phyloP scores from a whole-genome alignment of 2,797 vertebrate species.

The Pachyuromys duprasi region DNA sequence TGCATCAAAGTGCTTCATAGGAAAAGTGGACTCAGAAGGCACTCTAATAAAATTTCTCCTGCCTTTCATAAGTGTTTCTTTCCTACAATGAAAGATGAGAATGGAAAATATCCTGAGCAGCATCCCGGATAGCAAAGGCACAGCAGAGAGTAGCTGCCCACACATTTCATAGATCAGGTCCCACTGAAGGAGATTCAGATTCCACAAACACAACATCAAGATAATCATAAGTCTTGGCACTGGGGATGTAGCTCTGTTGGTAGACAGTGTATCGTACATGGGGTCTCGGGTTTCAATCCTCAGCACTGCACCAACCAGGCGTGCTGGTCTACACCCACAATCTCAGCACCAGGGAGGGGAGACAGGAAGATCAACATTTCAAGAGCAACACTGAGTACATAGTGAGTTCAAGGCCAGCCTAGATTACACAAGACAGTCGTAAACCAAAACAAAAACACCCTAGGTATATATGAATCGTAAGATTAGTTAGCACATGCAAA shows the following conservation, averaged over 20 bases:
- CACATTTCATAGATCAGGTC: rapidly evolving
- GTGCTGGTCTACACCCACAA: not conserved
- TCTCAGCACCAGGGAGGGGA: not conserved
- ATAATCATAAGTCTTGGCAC: not conserved
- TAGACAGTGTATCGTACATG: not conserved
- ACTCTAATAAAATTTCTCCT: not conserved
- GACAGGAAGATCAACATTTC: not conserved
- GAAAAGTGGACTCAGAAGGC: not conserved
- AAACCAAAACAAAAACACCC: not conserved
- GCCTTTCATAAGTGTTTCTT: not conserved
- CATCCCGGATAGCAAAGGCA: not conserved
- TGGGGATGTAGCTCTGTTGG: not conserved
- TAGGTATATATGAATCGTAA: slow-evolving; percentile 14
- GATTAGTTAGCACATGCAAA: slow-evolving; percentile 4
- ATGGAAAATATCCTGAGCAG: not conserved
- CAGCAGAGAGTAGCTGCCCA: not conserved
- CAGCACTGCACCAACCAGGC: not conserved
- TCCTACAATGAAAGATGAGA: not conserved
- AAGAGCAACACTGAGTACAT: not conserved
- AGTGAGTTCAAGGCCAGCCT: not conserved
- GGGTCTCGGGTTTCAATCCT: not conserved
- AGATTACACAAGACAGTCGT: not conserved
- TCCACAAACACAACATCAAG: not conserved
- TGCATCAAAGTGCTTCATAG: slow-evolving; percentile 1
- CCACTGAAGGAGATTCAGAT: not conserved